Evolutionary conservation across 2,797 vertebrate species (phyloP), one percentile per base, ranked within the genome.

Genomic region (Glossophaga mutica): DNA sequence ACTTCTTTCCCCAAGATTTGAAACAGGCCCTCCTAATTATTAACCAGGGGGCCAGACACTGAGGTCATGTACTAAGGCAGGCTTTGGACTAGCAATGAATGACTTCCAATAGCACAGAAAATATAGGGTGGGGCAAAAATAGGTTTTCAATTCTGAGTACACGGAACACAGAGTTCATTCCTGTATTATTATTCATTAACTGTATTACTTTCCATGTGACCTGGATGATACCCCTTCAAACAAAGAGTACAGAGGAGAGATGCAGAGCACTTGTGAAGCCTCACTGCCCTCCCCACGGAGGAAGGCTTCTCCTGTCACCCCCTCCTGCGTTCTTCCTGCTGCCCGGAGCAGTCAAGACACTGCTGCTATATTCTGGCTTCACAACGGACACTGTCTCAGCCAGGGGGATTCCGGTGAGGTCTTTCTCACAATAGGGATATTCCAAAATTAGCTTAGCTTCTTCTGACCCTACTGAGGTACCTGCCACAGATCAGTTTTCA

Each of bases 21-120:
- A 91, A 94, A 83, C 29, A 83, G 37, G 29, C 4, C 29, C 50
- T 83, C 6, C 24, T 89, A 74, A 89, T 95, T 87, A 92, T 74
- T 85, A 88, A 87, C 73, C 79, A 78, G 19, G 2, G 50, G 57
- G 48, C 48, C 87, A 84, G 50, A 71, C 70, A 57, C 37, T 34
- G 21, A 82, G 70, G 78, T 91, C 44, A 26, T 68, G 21, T 90
- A 94, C 26, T 19, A 22, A 96, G n/a, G 55, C n/a, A 62, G 59
- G 55, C 15, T n/a, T 50, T 78, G 15, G 42, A 76, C 9, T 52
- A 67, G 39, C 14, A 62, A 48, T 55, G 74, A 77, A 29, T 81
- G 44, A 78, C 52, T 70, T 77, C 29, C 8, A 2, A 24, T 21
- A 10, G 44, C 77, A 55, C 46, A 59, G 22, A 87, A 87, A 86